Conservation (phyloP, 2,113 vertebrate species). For the Nibea albiflora region DNA sequence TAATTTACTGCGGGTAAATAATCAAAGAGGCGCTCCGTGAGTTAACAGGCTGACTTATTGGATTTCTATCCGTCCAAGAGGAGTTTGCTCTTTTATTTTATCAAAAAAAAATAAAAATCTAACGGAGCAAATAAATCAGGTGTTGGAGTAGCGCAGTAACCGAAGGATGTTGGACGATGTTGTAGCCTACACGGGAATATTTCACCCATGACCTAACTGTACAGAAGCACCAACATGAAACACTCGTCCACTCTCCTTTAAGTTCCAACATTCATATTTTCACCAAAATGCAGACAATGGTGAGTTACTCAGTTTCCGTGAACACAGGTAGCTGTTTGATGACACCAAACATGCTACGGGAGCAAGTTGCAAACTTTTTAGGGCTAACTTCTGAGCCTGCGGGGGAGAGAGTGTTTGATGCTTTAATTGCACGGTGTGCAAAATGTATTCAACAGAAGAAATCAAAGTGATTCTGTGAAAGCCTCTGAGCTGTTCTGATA, state of each 20-base stretch:
- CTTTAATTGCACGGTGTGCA: background rate
- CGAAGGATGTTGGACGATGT: background rate
- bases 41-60: constrained; percentile 5
- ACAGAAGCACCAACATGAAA: too few relatives aligned
- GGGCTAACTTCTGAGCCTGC: background rate
- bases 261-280: background rate
- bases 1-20: constrained; percentile 16
- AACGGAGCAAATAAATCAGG: background rate
- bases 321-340: background rate
- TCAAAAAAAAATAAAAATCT: background rate
- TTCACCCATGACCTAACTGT: background rate
- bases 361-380: background rate
- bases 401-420: background rate
- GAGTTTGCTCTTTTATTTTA: constrained; percentile 10
- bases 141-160: background rate
- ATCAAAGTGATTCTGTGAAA: constrained; percentile 5
- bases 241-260: too few relatives aligned
- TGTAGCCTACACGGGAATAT: background rate
- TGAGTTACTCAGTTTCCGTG: too few relatives aligned
- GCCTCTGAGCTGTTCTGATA: constrained; percentile 19
- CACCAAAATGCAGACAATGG: too few relatives aligned
- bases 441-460: background rate
- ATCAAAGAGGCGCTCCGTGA: background rate
- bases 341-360: background rate
- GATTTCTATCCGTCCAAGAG: constrained; percentile 23